Percentiles rank a stretch among this genome's conserved stretches.
Conservation (phyloP, 2,888 invertebrate genomes). For the Stomorhina lunata region DNA sequence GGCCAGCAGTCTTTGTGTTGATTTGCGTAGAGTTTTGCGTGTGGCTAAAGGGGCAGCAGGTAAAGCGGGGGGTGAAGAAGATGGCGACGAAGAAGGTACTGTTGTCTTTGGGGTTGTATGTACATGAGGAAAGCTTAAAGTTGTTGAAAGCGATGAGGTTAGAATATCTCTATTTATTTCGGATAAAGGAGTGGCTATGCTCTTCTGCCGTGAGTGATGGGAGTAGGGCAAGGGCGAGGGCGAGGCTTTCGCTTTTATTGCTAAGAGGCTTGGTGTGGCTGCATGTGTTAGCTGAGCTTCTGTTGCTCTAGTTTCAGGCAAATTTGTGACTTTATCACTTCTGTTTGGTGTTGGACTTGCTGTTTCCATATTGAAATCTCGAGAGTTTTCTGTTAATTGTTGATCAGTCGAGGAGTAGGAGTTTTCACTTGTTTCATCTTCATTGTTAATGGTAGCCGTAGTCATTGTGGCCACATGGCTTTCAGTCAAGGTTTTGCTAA, state of each 20-base stretch:
- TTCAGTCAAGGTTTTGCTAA: slow-evolving; percentile 54
- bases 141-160: not conserved
- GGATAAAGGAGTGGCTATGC: not conserved
- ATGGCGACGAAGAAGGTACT: slow-evolving; percentile 39
- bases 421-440: slow-evolving; percentile 3
- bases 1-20: slow-evolving; percentile 73
- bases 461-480: slow-evolving; percentile 41
- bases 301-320: slow-evolving; percentile 17
- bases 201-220: not conserved
- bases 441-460: slow-evolving; percentile 27
- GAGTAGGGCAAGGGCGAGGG: slow-evolving; percentile 9
- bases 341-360: slow-evolving; percentile 28
- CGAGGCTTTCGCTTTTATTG: slow-evolving; percentile 25
- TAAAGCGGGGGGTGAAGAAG: too few species aligned
- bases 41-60: slow-evolving; percentile 68
- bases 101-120: slow-evolving; percentile 50
- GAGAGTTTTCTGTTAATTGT: not conserved
- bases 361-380: slow-evolving; percentile 41
- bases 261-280: slow-evolving; percentile 17
- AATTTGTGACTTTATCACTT: slow-evolving; percentile 15
- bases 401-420: not conserved
- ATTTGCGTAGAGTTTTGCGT: slow-evolving; percentile 72
- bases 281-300: slow-evolving; percentile 3
- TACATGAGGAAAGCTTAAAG: slow-evolving; percentile 22
- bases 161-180: not conserved